These are phyloP conservation scores for Conistra vaccinii DNA, from an alignment of 2,888 invertebrate species.

Conservation along the genomic window DNA sequence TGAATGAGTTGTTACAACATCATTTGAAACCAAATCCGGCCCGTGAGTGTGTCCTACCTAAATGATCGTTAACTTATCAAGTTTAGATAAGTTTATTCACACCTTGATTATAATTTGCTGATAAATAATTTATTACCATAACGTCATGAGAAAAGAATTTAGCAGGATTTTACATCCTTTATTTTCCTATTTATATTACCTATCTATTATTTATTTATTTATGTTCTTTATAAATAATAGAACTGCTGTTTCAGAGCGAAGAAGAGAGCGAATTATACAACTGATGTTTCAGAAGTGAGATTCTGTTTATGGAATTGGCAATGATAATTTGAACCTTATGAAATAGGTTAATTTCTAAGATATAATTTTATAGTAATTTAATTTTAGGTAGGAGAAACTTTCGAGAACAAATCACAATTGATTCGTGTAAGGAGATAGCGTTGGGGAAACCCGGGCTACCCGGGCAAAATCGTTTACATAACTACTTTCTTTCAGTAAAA, in stretches of 20 bases:
- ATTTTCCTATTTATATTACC: background rate
- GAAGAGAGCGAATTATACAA: no score
- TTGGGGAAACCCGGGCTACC: no score
- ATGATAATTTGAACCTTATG: background rate
- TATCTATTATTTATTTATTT: background rate
- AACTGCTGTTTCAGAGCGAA: no score
- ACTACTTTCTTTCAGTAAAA: background rate
- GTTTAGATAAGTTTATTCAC: slow-evolving; percentile 1
- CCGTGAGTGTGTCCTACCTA: background rate
- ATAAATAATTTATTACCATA: background rate
- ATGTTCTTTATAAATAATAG: background rate
- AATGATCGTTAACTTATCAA: slow-evolving; percentile 2
- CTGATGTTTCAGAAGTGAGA: no score
- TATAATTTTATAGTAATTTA: no score
- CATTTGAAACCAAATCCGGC: background rate
- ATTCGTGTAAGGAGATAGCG: background rate
- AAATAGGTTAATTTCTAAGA: background rate
- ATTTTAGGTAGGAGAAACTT: no score
- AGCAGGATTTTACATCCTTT: background rate
- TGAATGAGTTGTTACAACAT: slow-evolving; percentile 16
- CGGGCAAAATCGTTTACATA: no score
- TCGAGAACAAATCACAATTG: background rate
- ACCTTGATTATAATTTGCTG: background rate
- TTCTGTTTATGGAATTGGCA: background rate
- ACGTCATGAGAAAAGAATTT: slow-evolving; percentile 5